Evolutionary conservation across 2,797 vertebrate genomes (phyloP).

Genomic region (Calcarius lapponicus): DNA sequence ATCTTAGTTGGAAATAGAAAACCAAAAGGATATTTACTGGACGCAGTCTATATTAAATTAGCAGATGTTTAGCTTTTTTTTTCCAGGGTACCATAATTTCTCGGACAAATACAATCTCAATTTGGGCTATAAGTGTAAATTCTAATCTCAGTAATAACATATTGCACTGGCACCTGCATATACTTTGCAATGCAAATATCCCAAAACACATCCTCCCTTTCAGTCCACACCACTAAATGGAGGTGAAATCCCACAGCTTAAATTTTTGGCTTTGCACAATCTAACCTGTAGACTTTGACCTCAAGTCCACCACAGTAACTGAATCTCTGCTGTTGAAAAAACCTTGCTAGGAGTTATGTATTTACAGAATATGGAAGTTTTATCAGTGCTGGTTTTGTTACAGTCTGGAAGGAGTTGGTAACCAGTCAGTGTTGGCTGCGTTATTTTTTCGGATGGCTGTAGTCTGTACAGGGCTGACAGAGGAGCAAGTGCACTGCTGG

Average conservation of each 20-base stretch:
- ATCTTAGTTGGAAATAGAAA: conserved; percentile 34
- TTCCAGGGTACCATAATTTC: background rate
- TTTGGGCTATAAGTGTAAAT: conserved; percentile 12
- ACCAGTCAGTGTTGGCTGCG: background rate
- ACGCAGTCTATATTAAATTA: conserved; percentile 18
- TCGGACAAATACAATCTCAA: background rate
- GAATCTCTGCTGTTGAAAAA: background rate
- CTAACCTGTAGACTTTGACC: background rate
- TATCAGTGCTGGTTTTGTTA: background rate
- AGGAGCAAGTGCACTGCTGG: background rate
- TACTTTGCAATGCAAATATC: conserved; percentile 26
- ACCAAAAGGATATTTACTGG: conserved; percentile 20
- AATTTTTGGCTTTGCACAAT: background rate
- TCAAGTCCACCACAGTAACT: background rate
- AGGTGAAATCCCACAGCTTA: background rate
- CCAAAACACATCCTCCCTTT: background rate
- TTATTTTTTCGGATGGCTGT: background rate
- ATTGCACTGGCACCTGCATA: background rate
- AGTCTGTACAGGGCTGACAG: background rate
- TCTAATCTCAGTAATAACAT: conserved; percentile 25
- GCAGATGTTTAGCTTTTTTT: conserved; percentile 33
- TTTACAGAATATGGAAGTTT: background rate
- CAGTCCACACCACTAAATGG: background rate
- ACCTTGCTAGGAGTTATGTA: background rate
- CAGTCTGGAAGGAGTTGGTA: background rate